Evolutionary conservation across 1,140 invertebrate genomes (phyloP), one percentile per base, ranked within the genome.

Genomic region (Tribolium madens): DNA sequence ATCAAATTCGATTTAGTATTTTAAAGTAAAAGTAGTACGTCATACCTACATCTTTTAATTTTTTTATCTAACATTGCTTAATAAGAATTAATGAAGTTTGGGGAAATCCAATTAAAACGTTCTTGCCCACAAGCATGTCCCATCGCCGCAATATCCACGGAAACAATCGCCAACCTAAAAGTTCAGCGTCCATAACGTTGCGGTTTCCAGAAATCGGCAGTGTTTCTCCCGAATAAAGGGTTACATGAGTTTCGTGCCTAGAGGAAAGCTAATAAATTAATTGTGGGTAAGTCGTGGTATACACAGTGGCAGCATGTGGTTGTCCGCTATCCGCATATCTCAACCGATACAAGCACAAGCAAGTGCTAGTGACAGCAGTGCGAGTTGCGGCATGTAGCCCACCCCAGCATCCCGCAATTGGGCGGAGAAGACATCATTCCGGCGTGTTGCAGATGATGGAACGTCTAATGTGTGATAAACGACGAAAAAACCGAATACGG

Each of bases 351-450:
- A 79, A 77, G 78, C 78, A 75, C 53, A 76, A 47, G 71, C 78
- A 79, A 75, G 76, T 79, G 78, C 77, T 52, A 73, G 57, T 79
- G 78, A 79, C 78, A 79, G 76, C 76, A 74, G 73, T 64, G 47
- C 50, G 36, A 57, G 47, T 60, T 74, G 73, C 50, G 73, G 73
- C 73, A 53, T 74, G 73, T 74, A 57, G 33, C 31, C 73, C 53
- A 50, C 50, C 50, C 47, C 73, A 52, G 50, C 50, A 57, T 57
- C 31, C 50, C 36, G 73, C 50, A 74, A 60, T 53, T 60, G 73
- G 73, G 73, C 73, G 73, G 73, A 74, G 73, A 74, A 60, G 73
- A 74, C 73, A 74, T 74, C 73, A 74, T 74, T 74, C 26, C 73
- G 13, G 73, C 50, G 50, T 74, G 73, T 74, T 71, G 69, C 69